Base-by-base conservation (phyloP, 2,888 invertebrate genomes). In the Brachylomia viminalis region DNA sequence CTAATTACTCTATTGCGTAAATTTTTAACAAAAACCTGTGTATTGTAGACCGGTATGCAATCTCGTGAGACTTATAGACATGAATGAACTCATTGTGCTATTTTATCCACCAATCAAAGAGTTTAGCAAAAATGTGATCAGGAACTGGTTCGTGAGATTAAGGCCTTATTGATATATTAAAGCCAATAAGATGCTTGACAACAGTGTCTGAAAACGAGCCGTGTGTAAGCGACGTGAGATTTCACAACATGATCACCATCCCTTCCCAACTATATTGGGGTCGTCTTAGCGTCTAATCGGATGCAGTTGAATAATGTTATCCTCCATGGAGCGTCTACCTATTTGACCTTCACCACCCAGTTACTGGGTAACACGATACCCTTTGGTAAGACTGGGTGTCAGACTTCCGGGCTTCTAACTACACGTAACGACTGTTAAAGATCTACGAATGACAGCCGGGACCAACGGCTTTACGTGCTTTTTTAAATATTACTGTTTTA, bases 31-130 rank as follows among this genome's bases (percentile, higher is more conserved):
- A 88, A 83, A 86, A 75, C 67, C 42, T 38, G 64, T 77, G 85
- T 76, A 80, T 76, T 77, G 83, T 85, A 76, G 71, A 73, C 73
- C 13, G 68, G 75, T 80, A 72, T 64, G 86, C 82, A 86, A 88
- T 82, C 82, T 88, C 87, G 87, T 87, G 87, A 64, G 87, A 87
- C 61, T 76, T 77, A 80, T 75, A 80, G 77, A 80, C 81, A 77
- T 71, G 78, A 84, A 88, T 88, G 86, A 81, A 84, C 78, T 79
- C 82, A 88, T 88, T 87, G 89, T 88, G 67, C 77, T 64, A 81
- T 88, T 88, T 80, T 87, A 84, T 81, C 30, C 62, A 75, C 38
- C 65, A 80, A 80, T 77, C 76, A 79, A 70, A 74, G 52, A 72
- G 64, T 73, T 78, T 70, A 79, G 47, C 65, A 72, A 80, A 80